Evolutionary conservation across 1,140 invertebrate species (phyloP).

Genomic region (Colletes latitarsis): DNA sequence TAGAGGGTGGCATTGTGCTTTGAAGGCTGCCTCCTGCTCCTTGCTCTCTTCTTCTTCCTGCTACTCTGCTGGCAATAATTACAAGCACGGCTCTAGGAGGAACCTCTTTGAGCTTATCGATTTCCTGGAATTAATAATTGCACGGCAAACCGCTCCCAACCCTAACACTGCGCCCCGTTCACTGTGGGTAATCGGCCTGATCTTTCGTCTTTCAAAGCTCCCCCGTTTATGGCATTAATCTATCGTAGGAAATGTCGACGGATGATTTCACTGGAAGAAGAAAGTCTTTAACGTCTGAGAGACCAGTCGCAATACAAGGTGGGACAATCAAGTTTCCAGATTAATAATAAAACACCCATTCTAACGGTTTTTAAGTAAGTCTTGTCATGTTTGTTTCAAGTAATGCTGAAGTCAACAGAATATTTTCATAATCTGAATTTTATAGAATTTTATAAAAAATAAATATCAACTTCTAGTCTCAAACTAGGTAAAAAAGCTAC

Average conservation of each 20-base stretch:
- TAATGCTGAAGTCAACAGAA: no score
- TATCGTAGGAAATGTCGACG: slow-evolving; percentile 45
- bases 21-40: slow-evolving; percentile 61
- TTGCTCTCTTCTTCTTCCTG: slow-evolving; percentile 60
- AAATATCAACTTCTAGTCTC: no score
- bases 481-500: no score
- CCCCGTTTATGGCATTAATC: slow-evolving; percentile 36
- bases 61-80: slow-evolving; percentile 73
- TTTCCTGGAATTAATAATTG: slow-evolving; percentile 80
- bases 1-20: slow-evolving; percentile 80
- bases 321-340: no score
- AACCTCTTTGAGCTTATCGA: slow-evolving; percentile 78
- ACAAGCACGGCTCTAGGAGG: slow-evolving; percentile 71
- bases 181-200: slow-evolving; percentile 57
- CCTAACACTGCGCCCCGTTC: slow-evolving; percentile 51
- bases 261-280: slow-evolving; percentile 36
- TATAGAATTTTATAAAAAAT: no score
- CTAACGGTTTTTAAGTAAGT: no score
- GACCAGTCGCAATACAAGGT: no score
- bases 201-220: slow-evolving; percentile 55
- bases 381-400: no score
- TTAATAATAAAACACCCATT: no score
- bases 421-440: no score
- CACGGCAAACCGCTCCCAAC: slow-evolving; percentile 54
- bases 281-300: slow-evolving; percentile 8